Conservation (phyloP, 1,140 invertebrate genomes). For the Maniola jurtina region DNA sequence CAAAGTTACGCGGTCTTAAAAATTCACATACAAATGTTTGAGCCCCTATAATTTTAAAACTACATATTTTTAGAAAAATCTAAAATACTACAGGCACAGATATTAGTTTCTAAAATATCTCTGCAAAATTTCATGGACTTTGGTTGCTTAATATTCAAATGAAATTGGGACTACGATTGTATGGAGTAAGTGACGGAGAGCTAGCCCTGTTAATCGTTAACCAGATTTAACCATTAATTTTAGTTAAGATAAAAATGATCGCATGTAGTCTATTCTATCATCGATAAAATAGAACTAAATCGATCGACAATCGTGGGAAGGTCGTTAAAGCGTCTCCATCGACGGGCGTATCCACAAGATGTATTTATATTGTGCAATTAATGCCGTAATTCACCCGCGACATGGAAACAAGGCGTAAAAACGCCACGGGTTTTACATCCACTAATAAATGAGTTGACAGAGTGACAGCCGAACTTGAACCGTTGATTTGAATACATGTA, state of each 20-base stretch:
- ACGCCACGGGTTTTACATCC: slow-evolving; percentile 6
- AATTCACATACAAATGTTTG: too few species aligned
- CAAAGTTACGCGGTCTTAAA: too few species aligned
- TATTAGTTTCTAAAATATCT: too few species aligned
- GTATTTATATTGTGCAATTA: slow-evolving; percentile 8
- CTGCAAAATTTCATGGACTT: too few species aligned
- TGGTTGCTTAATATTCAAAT: too few species aligned
- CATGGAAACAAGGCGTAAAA: slow-evolving; percentile 9
- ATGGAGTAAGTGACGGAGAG: too few species aligned
- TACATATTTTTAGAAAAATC: too few species aligned
- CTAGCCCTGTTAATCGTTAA: too few species aligned
- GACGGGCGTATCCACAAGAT: not conserved
- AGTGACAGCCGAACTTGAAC: not conserved
- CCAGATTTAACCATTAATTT: too few species aligned
- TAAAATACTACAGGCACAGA: too few species aligned
- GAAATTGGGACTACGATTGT: too few species aligned
- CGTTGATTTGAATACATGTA: slow-evolving; percentile 2
- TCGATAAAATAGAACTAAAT: not conserved
- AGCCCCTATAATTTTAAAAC: too few species aligned
- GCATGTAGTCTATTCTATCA: not conserved
- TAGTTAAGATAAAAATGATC: not conserved
- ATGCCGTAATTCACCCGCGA: slow-evolving; percentile 1
- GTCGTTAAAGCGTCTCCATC: slow-evolving; percentile 9
- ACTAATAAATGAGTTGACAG: slow-evolving; percentile 12
- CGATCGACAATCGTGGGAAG: not conserved